These are phyloP conservation scores for Dasyornis broadbenti DNA, from an alignment of 2,113 vertebrate genomes.

Conservation along the genomic window DNA sequence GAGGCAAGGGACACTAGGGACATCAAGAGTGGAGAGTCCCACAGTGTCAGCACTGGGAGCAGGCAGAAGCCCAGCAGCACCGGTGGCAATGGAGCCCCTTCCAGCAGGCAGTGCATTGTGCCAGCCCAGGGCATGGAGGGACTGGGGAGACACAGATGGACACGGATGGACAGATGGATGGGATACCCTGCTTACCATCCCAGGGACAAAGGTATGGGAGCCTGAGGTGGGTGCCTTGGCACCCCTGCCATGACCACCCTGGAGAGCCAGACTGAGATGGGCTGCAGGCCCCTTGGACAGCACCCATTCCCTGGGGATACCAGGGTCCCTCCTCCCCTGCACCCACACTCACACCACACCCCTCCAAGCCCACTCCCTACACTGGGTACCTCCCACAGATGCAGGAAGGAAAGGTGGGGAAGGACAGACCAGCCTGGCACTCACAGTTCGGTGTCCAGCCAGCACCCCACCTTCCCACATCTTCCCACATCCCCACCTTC, in stretches of 20 bases:
- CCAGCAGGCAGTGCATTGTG: rapidly evolving
- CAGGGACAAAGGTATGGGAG: background rate
- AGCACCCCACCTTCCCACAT: too few relatives aligned
- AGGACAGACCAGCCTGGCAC: background rate
- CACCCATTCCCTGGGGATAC: background rate
- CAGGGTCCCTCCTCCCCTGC: background rate
- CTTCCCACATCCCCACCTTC: background rate
- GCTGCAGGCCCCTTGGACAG: background rate
- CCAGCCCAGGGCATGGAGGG: rapidly evolving
- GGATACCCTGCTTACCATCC: rapidly evolving
- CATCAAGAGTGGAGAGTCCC: background rate
- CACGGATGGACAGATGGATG: rapidly evolving
- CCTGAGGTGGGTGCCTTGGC: rapidly evolving
- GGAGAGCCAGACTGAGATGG: rapidly evolving
- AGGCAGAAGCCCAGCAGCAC: background rate
- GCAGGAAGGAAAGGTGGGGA: background rate
- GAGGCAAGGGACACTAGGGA: background rate
- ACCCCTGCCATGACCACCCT: background rate
- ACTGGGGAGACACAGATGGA: background rate
- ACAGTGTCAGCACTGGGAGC: background rate
- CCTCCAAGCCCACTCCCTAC: background rate
- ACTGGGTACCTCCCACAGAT: background rate
- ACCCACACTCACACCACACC: rapidly evolving
- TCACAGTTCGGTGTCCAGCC: background rate
- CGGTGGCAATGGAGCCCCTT: rapidly evolving